These are phyloP conservation scores for Coregonus suidteri DNA, from an alignment of 2,797 vertebrate species.

Conservation along the genomic window DNA sequence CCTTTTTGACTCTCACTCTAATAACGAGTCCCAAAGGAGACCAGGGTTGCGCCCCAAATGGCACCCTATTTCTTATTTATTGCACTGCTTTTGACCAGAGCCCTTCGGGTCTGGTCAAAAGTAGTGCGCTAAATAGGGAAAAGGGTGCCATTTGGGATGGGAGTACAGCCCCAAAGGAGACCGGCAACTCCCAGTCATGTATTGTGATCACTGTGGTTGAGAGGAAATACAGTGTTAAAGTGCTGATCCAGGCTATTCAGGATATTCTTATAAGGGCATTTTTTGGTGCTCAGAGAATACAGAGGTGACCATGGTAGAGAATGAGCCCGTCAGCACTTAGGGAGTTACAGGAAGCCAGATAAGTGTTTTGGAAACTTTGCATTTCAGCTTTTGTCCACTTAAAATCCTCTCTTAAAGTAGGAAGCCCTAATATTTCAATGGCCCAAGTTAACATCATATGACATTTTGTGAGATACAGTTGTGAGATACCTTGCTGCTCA, in stretches of 20 bases:
- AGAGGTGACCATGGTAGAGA: slow-evolving; percentile 48
- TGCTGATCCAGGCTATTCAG: slow-evolving; percentile 72
- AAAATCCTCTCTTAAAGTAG: slow-evolving; percentile 13
- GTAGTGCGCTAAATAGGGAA: neutral
- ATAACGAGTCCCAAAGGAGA: neutral
- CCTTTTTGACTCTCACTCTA: slow-evolving; percentile 66
- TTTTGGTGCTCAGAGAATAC: slow-evolving; percentile 56
- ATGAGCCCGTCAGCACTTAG: slow-evolving; percentile 70
- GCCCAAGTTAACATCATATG: neutral
- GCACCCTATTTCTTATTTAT: slow-evolving; percentile 66
- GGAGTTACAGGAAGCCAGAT: slow-evolving; percentile 23
- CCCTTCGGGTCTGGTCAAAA: neutral
- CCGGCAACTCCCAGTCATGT: slow-evolving; percentile 57
- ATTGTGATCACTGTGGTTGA: slow-evolving; percentile 68
- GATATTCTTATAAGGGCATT: slow-evolving; percentile 55
- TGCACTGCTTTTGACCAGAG: slow-evolving; percentile 40
- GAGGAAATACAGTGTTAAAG: slow-evolving; percentile 70
- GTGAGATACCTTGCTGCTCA: neutral
- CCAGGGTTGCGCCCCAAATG: neutral
- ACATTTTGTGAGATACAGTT: slow-evolving; percentile 10
- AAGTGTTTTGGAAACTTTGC: slow-evolving; percentile 1
- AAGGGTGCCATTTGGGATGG: neutral
- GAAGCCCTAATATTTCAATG: slow-evolving; percentile 11
- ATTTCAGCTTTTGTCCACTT: slow-evolving; percentile 16
- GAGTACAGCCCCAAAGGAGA: slow-evolving; percentile 13